phyloP scores from a whole-genome alignment of 2,113 vertebrate genomes.

The Corapipo altera region DNA sequence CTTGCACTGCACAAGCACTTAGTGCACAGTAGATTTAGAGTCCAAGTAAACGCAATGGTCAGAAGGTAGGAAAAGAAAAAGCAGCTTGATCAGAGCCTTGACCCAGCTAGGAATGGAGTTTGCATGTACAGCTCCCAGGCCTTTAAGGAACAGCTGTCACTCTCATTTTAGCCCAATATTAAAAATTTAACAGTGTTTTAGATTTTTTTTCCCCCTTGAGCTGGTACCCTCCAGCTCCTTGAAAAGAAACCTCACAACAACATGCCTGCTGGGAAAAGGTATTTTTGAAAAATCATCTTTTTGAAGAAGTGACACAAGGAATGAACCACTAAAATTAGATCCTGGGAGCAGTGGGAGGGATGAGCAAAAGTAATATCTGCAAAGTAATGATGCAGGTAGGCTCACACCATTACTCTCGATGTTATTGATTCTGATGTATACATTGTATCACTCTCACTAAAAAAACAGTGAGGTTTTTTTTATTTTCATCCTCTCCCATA shows the following conservation, averaged over 20 bases:
- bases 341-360: not conserved
- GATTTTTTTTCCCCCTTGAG: not conserved
- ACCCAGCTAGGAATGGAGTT: not conserved
- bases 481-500: conserved; percentile 22
- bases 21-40: not conserved
- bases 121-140: not conserved
- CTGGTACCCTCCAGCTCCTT: not conserved
- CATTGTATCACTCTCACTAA: conserved; percentile 11
- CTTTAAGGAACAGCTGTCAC: not conserved
- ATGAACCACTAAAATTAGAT: conserved; percentile 6
- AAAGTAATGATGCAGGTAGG: conserved; percentile 49
- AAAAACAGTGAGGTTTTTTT: conserved; percentile 22
- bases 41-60: not conserved
- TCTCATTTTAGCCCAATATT: not conserved
- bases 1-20: not conserved
- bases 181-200: not conserved
- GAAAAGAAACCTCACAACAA: not conserved
- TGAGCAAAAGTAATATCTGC: not conserved
- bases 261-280: not conserved
- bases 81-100: not conserved
- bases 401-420: conserved; percentile 56
- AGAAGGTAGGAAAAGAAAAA: not conserved
- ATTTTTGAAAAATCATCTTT: not conserved
- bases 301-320: not conserved
- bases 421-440: conserved; percentile 43